Evolutionary conservation across 2,797 vertebrate genomes (phyloP), one percentile per base, ranked within the genome.

Genomic region (Avahi laniger): DNA sequence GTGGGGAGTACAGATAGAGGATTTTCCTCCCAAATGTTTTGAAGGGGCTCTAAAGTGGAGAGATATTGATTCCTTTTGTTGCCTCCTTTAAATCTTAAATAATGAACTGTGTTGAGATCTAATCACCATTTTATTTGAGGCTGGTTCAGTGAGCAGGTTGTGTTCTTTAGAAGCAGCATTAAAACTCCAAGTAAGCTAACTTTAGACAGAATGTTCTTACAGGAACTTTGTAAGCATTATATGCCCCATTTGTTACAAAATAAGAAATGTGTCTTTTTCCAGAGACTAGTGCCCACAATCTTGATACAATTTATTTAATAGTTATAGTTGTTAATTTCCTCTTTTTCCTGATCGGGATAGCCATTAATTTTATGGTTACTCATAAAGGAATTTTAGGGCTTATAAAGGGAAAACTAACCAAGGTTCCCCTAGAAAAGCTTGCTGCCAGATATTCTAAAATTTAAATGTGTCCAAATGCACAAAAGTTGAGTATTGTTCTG

Each of bases 161-260:
- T 93, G 4, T 89, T 92, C 14, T 76, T 28, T 5, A 46, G 4
- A 10, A 89, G 43, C 24, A 72, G 15, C 67, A 48, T 88, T 93
- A 78, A 90, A 90, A 81, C 28, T 61, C 3, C 89, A 70, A 94
- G 46, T 63, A 96, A 93, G 84, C 84, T 90, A 50, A 85, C 90
- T 96, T 96, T 82, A 92, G 73, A 89, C 87, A 85, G 83, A 91
- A 82, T 80, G 28, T 88, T 93, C 89, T 89, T 95, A 69, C 2
- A 61, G 28, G 72, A 96, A 95, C 28, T 95, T 95, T 79, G 86
- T 92, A 91, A 96, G 72, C 69, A 75, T 91, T 93, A 48, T 79
- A 82, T 96, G 46, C 43, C 38, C 28, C 93, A 91, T 93, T 97
- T 96, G 87, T 93, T 96, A 69, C 89, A 94, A 86, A 93, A 83